Percentiles rank a stretch among this genome's conserved stretches.
Conservation (phyloP, 2,113 vertebrate species). For the Alligator mississippiensis region DNA sequence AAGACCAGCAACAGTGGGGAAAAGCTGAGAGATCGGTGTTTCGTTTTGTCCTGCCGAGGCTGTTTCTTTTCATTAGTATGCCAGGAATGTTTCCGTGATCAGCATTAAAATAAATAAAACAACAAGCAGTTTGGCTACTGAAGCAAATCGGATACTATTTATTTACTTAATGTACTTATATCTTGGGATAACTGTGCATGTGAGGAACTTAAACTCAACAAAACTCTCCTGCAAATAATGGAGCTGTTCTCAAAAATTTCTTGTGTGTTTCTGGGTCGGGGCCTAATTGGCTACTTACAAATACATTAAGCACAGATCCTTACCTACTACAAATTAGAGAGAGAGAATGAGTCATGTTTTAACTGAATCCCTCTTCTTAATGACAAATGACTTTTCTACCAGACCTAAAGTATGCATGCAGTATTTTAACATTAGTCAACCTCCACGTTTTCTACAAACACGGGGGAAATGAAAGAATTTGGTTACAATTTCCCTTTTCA, state of each 20-base stretch:
- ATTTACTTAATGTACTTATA: constrained; percentile 64
- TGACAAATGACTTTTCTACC: not conserved
- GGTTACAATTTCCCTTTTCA: not conserved
- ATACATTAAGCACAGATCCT: not conserved
- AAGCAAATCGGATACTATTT: constrained; percentile 50
- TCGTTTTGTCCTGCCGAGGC: constrained; percentile 20
- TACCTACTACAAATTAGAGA: not conserved
- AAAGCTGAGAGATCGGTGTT: not conserved
- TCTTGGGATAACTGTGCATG: not conserved
- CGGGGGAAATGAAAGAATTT: not conserved
- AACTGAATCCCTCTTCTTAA: not conserved
- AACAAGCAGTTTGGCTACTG: constrained; percentile 55
- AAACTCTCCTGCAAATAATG: constrained; percentile 3
- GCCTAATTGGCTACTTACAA: not conserved
- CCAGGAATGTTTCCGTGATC: constrained; percentile 71
- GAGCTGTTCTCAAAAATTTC: not conserved
- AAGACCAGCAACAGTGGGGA: not conserved
- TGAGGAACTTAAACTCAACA: constrained; percentile 16
- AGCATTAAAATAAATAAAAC: constrained; percentile 68
- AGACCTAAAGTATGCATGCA: not conserved
- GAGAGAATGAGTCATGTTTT: not conserved
- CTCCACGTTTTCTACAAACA: not conserved
- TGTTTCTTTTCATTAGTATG: constrained; percentile 52
- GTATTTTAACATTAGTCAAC: not conserved
- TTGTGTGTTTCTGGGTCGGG: not conserved